A percentile compares a stretch with the other conserved stretches of the same genome.
These are phyloP conservation scores for Bombus cullumanus DNA, from an alignment of 1,140 invertebrate species.

Conservation along the genomic window DNA sequence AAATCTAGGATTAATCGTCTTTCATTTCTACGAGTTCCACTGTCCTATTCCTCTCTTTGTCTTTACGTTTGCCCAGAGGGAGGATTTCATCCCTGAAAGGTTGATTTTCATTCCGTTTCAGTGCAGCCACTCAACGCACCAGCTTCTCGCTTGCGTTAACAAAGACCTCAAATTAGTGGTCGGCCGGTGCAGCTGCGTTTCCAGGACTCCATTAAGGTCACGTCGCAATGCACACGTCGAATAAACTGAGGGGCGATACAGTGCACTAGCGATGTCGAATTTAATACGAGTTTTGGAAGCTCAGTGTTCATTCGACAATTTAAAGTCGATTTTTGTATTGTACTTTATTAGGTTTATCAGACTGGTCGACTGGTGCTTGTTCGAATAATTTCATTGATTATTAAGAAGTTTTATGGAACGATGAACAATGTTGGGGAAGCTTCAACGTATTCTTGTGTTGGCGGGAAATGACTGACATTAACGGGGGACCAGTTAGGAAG, in stretches of 20 bases:
- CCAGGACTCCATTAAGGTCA: constrained; percentile 55
- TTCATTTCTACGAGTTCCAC: not conserved
- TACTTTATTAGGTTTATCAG: not conserved
- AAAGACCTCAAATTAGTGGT: constrained; percentile 70
- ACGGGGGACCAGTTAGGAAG: not conserved
- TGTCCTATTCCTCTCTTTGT: not conserved
- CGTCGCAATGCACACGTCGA: constrained; percentile 27
- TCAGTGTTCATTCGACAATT: not conserved
- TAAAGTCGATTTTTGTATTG: not conserved
- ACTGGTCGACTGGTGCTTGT: not conserved
- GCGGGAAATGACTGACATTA: not conserved
- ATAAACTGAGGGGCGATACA: constrained; percentile 13
- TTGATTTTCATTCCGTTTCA: constrained; percentile 47
- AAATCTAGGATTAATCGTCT: constrained; percentile 11
- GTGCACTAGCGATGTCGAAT: not conserved
- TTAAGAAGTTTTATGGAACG: not conserved
- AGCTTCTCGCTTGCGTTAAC: constrained; percentile 63
- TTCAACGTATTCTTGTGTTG: not conserved
- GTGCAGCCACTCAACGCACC: constrained; percentile 35
- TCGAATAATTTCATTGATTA: not conserved
- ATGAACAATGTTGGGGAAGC: not conserved
- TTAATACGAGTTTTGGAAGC: not conserved
- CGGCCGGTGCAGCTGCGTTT: constrained; percentile 44
- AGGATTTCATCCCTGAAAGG: constrained; percentile 29
- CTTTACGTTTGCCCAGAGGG: not conserved